Evolutionary conservation across 2,888 invertebrate species (phyloP).

Genomic region (Mesodorylaimus sp.): DNA sequence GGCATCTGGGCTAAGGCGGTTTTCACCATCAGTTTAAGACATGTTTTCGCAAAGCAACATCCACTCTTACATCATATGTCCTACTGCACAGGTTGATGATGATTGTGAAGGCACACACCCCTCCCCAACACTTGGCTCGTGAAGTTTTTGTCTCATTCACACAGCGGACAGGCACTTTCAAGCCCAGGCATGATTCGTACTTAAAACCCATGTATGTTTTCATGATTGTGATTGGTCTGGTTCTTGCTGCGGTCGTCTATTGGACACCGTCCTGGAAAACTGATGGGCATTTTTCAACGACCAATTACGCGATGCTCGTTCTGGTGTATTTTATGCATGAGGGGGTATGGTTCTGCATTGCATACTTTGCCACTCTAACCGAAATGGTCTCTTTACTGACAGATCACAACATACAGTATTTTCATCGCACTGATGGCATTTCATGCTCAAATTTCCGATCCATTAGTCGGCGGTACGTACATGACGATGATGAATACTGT

Average conservation of each 20-base stretch:
- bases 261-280: slow-evolving; percentile 53
- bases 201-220: neutral
- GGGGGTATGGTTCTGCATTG: slow-evolving; percentile 43
- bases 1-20: too few species aligned
- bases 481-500: slow-evolving; percentile 95
- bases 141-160: too few species aligned
- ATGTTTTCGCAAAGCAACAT: too few species aligned
- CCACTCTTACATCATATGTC: too few species aligned
- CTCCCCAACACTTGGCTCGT: too few species aligned
- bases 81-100: too few species aligned
- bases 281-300: slow-evolving; percentile 46
- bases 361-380: too few species aligned
- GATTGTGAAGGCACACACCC: too few species aligned
- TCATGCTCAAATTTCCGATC: slow-evolving; percentile 88
- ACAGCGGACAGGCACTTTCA: too few species aligned
- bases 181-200: neutral
- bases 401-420: slow-evolving; percentile 85
- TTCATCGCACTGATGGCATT: slow-evolving; percentile 95
- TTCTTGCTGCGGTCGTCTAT: slow-evolving; percentile 65
- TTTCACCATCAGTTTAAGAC: too few species aligned
- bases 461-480: slow-evolving; percentile 88
- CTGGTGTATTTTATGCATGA: slow-evolving; percentile 71
- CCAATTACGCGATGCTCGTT: slow-evolving; percentile 53
- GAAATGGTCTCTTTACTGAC: slow-evolving; percentile 30
- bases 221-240: slow-evolving; percentile 61